Percentiles rank a stretch among this genome's conserved stretches.
phyloP scores from a whole-genome alignment of 2,888 invertebrate species.

The Lasioglossum vierecki region DNA sequence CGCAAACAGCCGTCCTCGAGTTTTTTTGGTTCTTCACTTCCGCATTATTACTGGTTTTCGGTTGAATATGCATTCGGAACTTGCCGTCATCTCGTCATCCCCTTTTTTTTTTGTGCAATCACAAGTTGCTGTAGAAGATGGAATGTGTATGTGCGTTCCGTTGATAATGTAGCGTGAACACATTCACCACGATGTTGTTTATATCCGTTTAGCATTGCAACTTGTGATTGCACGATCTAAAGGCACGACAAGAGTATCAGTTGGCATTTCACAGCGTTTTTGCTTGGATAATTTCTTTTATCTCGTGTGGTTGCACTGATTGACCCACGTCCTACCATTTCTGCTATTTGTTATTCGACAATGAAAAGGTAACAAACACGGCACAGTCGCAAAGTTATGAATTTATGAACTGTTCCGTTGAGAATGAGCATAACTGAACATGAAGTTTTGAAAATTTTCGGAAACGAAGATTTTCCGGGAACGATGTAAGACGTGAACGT shows the following conservation, averaged over 20 bases:
- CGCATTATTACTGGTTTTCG: not conserved
- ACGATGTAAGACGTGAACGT: not conserved
- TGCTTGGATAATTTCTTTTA: not conserved
- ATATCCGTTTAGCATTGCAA: not conserved
- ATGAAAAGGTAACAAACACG: no score
- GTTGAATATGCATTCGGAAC: not conserved
- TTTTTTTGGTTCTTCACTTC: not conserved
- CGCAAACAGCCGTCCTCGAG: not conserved
- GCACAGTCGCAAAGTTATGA: no score
- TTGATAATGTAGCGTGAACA: no score
- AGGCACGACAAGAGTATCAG: not conserved
- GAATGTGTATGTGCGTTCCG: not conserved
- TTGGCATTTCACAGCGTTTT: not conserved
- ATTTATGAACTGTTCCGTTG: no score
- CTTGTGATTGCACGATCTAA: not conserved
- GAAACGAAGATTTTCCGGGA: not conserved
- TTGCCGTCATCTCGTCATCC: not conserved
- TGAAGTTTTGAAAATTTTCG: not conserved
- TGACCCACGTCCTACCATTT: not conserved
- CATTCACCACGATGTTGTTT: no score
- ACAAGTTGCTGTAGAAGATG: not conserved
- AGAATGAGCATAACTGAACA: no score
- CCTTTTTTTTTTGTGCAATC: not conserved
- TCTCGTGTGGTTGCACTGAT: no score
- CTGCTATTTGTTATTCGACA: not conserved